Evolutionary conservation across 2,113 vertebrate species (phyloP), one percentile per base, ranked within the genome.

Genomic region (Triplophysa dalaica): DNA sequence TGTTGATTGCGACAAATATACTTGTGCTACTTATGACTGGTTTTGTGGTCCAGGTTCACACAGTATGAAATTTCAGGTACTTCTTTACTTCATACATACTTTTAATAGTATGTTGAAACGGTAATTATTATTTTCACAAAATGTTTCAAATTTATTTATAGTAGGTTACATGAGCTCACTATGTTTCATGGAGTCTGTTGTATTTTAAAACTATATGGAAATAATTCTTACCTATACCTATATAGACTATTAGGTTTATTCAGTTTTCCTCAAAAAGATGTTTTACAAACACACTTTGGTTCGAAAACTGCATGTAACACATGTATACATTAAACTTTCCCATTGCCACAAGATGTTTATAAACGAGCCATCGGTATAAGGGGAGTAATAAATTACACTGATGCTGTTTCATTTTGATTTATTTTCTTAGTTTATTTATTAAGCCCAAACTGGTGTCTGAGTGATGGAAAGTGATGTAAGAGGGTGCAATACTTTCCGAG

Each of bases 251-350:
- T 7, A 38, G 7, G 33, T 38, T 38, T 41, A 86, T 87, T 85
- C 86, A 88, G 83, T 54, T 61, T 26, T 87, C 87, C 86, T 24
- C 84, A 86, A 9, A 85, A 85, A 82, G 29, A 29, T 29, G 29
- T 29, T 29, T 29, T 29, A 29, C 29, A 29, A 29, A 29, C 29
- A 29, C 87, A 86, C 85, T 83, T 85, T 85, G 83, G 74, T 82
- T 86, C 85, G 76, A 82, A 78, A 61, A 78, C 77, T 73, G 77
- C 56, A 74, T 24, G 56, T 75, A 74, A 6, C 54, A n/a, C 14
- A 54, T 50, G 60, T 65, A 58, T 75, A 75, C 26, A 13, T 33
- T 21, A 72, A 61, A 63, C 38, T 45, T 63, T 33, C 24, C 4
- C 29, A 29, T 22, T 33, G 17, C 29, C 65, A 64, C 11, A 19